A percentile compares a stretch with the other conserved stretches of the same genome.
phyloP scores from a whole-genome alignment of 2,797 vertebrate genomes.

The Parauchenoglanis punctatus region DNA sequence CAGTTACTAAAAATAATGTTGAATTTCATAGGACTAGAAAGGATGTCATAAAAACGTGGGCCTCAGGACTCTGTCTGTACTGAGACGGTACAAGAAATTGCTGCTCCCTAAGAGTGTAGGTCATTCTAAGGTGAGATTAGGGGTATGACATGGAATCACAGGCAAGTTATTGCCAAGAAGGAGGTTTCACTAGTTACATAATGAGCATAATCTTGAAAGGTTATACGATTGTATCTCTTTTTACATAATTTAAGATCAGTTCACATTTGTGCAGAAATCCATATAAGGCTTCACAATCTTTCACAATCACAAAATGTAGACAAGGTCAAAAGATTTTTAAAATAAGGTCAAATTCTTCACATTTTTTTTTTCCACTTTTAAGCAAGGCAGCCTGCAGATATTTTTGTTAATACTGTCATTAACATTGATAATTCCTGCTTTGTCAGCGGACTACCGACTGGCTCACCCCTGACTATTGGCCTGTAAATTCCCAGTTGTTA shows the following conservation, averaged over 20 bases:
- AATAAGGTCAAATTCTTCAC: not conserved
- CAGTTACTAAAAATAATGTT: not conserved
- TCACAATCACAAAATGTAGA: not conserved
- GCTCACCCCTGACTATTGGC: not conserved
- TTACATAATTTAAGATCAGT: not conserved
- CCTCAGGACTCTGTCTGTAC: conserved; percentile 3
- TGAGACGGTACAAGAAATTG: not conserved
- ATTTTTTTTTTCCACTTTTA: conserved; percentile 11
- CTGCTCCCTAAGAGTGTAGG: not conserved
- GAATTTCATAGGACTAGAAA: not conserved
- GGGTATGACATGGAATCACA: not conserved
- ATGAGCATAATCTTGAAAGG: not conserved
- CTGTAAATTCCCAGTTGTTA: not conserved
- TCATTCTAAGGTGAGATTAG: not conserved
- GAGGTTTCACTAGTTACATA: conserved; percentile 6
- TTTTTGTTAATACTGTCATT: conserved; percentile 10
- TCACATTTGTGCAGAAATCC: not conserved
- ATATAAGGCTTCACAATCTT: not conserved
- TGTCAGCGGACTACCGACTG: conserved; percentile 12
- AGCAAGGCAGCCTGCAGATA: not conserved
- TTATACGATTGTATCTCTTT: not conserved
- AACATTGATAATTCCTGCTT: not conserved
- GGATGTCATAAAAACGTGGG: not conserved
- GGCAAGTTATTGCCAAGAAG: not conserved
- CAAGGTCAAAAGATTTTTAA: not conserved